phyloP scores from a whole-genome alignment of 2,888 invertebrate genomes.

The Prosapia bicincta region DNA sequence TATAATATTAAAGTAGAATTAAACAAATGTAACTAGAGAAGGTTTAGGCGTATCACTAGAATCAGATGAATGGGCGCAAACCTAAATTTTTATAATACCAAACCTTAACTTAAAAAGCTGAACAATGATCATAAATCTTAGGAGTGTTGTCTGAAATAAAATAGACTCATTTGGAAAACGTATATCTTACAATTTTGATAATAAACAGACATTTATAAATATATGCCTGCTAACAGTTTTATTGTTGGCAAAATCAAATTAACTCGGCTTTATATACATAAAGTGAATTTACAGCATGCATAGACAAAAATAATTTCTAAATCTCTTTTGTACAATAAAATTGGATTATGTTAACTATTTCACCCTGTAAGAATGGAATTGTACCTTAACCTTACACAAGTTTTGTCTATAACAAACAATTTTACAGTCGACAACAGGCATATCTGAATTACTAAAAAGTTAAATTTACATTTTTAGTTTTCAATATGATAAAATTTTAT shows the following conservation, averaged over 20 bases:
- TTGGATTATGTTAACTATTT: neutral
- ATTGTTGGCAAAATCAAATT: neutral
- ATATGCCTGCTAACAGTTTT: neutral
- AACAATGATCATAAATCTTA: too few relatives aligned
- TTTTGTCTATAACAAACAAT: neutral
- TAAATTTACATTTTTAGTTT: neutral
- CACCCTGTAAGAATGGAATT: neutral
- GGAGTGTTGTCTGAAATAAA: too few relatives aligned
- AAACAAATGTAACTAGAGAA: too few relatives aligned
- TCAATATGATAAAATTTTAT: neutral
- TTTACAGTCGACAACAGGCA: neutral
- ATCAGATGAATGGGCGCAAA: too few relatives aligned
- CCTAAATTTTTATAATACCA: too few relatives aligned
- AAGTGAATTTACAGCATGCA: neutral
- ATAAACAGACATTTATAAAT: neutral
- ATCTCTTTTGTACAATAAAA: neutral
- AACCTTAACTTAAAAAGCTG: too few relatives aligned
- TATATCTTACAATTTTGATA: neutral
- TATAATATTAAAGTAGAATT: too few relatives aligned
- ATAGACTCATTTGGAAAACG: too few relatives aligned
- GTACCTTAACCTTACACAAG: neutral
- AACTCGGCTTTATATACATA: neutral
- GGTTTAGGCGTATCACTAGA: too few relatives aligned
- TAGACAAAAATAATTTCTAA: neutral
- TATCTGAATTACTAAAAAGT: neutral